phyloP scores from a whole-genome alignment of 1,140 invertebrate species.

The Heliconius melpomene region DNA sequence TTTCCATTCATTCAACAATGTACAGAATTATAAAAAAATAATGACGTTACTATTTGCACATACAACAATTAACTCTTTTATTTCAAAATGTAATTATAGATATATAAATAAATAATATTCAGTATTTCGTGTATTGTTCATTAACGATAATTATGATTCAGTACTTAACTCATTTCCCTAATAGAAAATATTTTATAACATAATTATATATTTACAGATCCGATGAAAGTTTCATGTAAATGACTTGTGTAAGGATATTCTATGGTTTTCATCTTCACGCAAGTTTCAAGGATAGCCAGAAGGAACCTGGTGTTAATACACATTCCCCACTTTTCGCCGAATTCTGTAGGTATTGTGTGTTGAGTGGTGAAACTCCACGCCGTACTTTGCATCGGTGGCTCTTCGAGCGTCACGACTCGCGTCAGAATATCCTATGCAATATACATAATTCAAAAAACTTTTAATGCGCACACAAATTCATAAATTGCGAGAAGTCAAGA shows the following conservation, averaged over 20 bases:
- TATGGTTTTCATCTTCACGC: no score
- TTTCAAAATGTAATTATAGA: background rate
- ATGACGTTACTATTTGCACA: background rate
- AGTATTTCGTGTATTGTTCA: background rate
- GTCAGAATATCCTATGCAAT: background rate
- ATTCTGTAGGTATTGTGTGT: no score
- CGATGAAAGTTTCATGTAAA: background rate
- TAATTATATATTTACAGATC: background rate
- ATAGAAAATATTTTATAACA: background rate
- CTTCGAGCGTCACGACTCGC: no score
- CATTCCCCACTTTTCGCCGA: no score
- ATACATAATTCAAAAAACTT: background rate
- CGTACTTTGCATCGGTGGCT: no score
- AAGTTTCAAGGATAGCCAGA: no score
- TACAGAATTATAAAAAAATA: background rate
- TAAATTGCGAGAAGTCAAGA: background rate
- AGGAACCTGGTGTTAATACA: no score
- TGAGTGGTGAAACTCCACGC: no score
- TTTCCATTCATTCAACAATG: background rate
- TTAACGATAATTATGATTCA: background rate
- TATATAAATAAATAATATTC: conserved; percentile 3
- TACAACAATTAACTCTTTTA: background rate
- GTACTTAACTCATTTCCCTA: background rate
- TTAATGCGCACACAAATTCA: conserved; percentile 4
- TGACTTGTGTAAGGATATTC: no score